Evolutionary conservation across 2,797 vertebrate genomes (phyloP), one percentile per base, ranked within the genome.

Genomic region (Enteromius argenteus): DNA sequence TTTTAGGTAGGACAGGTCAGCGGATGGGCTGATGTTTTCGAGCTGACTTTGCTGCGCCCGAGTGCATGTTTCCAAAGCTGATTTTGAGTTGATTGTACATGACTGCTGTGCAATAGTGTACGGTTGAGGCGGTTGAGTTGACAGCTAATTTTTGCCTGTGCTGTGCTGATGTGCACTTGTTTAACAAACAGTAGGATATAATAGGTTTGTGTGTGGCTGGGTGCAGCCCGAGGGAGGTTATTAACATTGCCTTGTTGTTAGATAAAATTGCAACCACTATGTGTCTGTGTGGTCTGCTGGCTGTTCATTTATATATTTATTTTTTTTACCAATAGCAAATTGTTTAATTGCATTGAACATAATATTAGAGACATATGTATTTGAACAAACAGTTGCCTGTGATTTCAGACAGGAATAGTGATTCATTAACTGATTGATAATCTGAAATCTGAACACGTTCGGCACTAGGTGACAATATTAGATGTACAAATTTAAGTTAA

Each of bases 1-100:
- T 77, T 78, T 69, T 77, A 84, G 53, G 64, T 78, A 69, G 82
- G 66, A 84, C 82, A 71, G 66, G 74, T 84, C 53, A 84, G 64
- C 37, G 49, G 81, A 84, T 58, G 81, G 62, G 35, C 46, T 83
- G 64, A 69, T 75, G 37, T 78, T 77, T 76, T 30, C 37, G 11
- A 82, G 44, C 80, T 75, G 80, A 58, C 74, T 78, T 51, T 64
- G 71, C 58, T 66, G 14, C 21, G 66, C 53, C 62, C 39, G 66
- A 60, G 37, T 75, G 64, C 49, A 46, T 78, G 49, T 77, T 77
- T 78, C 15, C 4, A 1, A 27, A 30, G 46, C 42, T 44, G 81
- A 49, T 68, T 84, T 69, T 71, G 64, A 84, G 37, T 58, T 84
- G 64, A 84, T 84, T 60, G 37, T 49, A 60, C 81, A 83, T 56